Evolutionary conservation across 92 coral and sea anemone species (phyloP).

Genomic region (Palythoa heliodiscus): DNA sequence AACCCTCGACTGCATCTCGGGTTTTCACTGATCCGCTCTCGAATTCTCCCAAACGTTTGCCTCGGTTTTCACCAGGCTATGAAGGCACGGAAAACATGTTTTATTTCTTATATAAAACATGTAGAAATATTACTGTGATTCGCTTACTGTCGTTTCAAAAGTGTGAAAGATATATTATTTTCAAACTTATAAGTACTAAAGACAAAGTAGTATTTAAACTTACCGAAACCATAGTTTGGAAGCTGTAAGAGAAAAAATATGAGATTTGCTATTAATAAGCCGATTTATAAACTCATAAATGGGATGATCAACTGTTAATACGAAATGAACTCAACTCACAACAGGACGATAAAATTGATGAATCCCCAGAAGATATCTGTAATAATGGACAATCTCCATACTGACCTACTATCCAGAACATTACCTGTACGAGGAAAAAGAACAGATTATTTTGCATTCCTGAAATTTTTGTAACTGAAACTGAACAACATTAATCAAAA

Average conservation of each 20-base stretch:
- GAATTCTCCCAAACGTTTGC: too few relatives aligned
- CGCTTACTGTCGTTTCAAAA: too few relatives aligned
- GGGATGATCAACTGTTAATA: not conserved
- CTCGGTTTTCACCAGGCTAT: too few relatives aligned
- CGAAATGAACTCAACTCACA: slow-evolving; percentile 63
- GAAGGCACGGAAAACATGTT: too few relatives aligned
- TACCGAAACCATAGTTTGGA: slow-evolving; percentile 98
- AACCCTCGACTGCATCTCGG: too few relatives aligned
- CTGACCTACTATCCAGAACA: slow-evolving; percentile 82
- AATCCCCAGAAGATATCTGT: slow-evolving; percentile 96
- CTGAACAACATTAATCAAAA: not conserved
- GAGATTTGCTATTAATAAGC: slow-evolving; percentile 2
- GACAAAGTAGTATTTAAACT: slow-evolving; percentile 41
- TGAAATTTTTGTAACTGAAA: not conserved
- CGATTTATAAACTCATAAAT: not conserved
- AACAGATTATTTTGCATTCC: not conserved
- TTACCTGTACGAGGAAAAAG: slow-evolving; percentile 67
- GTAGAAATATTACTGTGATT: too few relatives aligned
- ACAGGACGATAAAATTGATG: slow-evolving; percentile 84
- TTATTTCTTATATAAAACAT: too few relatives aligned
- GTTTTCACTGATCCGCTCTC: too few relatives aligned
- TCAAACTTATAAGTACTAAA: too few relatives aligned
- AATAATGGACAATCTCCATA: slow-evolving; percentile 88
- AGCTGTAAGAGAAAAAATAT: slow-evolving; percentile 61
- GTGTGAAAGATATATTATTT: not conserved